These are phyloP conservation scores for Phania funesta DNA, from an alignment of 2,888 invertebrate species.

Conservation along the genomic window DNA sequence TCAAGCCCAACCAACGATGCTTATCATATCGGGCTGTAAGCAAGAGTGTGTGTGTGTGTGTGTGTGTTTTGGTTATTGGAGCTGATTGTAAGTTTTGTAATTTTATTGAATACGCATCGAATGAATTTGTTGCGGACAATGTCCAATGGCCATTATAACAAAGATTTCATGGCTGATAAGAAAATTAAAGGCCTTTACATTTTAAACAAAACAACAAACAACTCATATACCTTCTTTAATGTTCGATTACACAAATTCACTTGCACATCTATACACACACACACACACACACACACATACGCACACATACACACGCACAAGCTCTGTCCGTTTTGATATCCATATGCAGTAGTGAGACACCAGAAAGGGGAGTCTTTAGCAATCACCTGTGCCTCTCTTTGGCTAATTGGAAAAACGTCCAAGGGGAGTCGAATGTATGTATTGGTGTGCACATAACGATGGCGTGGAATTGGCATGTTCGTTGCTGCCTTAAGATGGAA, in stretches of 20 bases:
- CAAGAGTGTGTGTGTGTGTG: background rate
- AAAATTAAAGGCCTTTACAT: slow-evolving; percentile 64
- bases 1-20: slow-evolving; percentile 62
- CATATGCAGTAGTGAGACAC: background rate
- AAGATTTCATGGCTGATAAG: slow-evolving; percentile 68
- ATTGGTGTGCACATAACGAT: background rate
- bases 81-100: slow-evolving; percentile 68
- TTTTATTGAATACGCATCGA: slow-evolving; percentile 68
- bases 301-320: too few relatives aligned
- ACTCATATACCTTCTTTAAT: slow-evolving; percentile 6
- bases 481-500: slow-evolving; percentile 50
- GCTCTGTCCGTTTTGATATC: background rate
- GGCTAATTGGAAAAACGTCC: slow-evolving; percentile 65
- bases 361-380: slow-evolving; percentile 55
- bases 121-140: slow-evolving; percentile 66
- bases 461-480: slow-evolving; percentile 15
- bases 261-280: background rate
- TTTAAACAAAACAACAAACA: slow-evolving; percentile 41
- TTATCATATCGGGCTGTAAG: slow-evolving; percentile 48
- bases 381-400: slow-evolving; percentile 61
- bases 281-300: background rate
- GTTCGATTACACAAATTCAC: slow-evolving; percentile 20
- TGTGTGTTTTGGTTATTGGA: slow-evolving; percentile 57
- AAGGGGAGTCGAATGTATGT: slow-evolving; percentile 29
- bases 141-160: slow-evolving; percentile 64